These are phyloP conservation scores for Cartodere bifasciata DNA, from an alignment of 2,888 invertebrate species.

Conservation along the genomic window DNA sequence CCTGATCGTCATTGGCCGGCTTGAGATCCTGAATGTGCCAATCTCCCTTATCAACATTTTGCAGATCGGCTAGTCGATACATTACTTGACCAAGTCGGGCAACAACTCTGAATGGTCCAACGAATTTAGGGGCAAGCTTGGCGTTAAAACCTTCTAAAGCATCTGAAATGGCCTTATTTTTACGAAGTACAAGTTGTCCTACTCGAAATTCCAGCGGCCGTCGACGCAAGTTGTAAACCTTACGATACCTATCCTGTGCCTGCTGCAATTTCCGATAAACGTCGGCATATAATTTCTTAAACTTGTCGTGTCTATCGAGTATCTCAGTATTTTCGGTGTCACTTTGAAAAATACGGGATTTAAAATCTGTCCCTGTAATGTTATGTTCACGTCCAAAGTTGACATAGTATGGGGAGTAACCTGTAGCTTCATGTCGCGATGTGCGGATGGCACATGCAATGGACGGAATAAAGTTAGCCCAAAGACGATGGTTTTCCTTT, in stretches of 20 bases:
- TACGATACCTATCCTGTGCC: no score
- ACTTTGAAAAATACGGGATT: no score
- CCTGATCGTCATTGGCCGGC: no score
- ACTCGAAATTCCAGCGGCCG: conserved; percentile 2
- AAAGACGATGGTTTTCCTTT: conserved; percentile 11
- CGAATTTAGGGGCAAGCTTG: conserved; percentile 6
- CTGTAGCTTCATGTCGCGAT: conserved; percentile 12
- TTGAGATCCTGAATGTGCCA: conserved; percentile 8
- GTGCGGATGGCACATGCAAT: conserved; percentile 15
- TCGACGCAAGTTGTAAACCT: conserved; percentile 7
- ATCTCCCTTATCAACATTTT: neutral
- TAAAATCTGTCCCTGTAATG: no score
- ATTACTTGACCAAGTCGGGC: conserved; percentile 2
- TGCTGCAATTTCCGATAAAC: no score
- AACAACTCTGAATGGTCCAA: conserved; percentile 5
- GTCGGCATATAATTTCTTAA: no score
- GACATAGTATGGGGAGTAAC: conserved; percentile 13
- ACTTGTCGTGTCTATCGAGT: no score
- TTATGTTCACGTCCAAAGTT: conserved; percentile 11
- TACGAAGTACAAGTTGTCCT: conserved; percentile 6
- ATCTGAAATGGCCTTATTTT: conserved; percentile 10
- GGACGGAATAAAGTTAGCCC: conserved; percentile 10
- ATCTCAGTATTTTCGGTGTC: no score
- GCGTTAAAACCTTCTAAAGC: conserved; percentile 5
- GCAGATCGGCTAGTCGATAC: conserved; percentile 5